Conservation (phyloP, 2,113 vertebrate genomes). For the Octodon degus region DNA sequence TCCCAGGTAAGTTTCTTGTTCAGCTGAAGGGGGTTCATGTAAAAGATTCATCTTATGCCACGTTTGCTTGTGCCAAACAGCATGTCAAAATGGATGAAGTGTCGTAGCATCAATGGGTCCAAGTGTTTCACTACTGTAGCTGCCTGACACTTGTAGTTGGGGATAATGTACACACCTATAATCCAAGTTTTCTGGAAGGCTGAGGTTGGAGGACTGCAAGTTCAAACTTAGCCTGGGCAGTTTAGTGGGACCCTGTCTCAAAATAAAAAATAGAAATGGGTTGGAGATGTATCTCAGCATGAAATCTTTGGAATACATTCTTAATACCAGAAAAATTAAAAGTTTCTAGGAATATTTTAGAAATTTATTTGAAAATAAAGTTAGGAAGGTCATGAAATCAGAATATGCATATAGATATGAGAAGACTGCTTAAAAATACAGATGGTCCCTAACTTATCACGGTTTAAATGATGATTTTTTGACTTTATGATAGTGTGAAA, state of each 20-base stretch:
- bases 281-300: background rate
- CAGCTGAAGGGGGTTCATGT: background rate
- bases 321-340: background rate
- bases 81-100: background rate
- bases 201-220: background rate
- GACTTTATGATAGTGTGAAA: background rate
- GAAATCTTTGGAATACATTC: background rate
- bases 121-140: background rate
- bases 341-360: background rate
- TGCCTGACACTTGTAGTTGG: background rate
- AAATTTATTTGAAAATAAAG: conserved; percentile 34
- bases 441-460: background rate
- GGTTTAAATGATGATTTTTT: background rate
- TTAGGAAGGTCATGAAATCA: background rate
- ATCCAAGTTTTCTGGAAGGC: background rate
- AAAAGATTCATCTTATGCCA: background rate
- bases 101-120: background rate
- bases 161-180: background rate
- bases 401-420: background rate
- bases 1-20: background rate
- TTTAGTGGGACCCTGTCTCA: background rate
- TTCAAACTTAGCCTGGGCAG: background rate
- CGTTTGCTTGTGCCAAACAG: background rate
- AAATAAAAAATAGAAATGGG: background rate
- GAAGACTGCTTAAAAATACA: background rate